Percentiles rank a stretch among this genome's conserved stretches.
These are phyloP conservation scores for Diogma glabrata DNA, from an alignment of 2,888 invertebrate species.

Conservation along the genomic window DNA sequence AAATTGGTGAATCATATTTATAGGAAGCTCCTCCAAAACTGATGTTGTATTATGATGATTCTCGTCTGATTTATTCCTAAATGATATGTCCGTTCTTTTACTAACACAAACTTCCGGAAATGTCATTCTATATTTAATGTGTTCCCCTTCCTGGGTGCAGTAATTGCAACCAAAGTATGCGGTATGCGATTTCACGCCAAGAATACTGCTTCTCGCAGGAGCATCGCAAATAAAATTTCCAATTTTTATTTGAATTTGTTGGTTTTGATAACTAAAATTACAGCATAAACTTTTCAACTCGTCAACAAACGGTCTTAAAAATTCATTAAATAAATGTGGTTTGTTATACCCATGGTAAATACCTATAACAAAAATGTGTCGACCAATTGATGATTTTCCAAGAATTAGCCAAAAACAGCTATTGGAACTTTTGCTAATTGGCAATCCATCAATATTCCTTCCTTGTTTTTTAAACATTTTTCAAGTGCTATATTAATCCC, in stretches of 20 bases:
- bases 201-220: not conserved
- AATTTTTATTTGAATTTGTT: not conserved
- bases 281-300: not conserved
- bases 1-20: conserved; percentile 17
- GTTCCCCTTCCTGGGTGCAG: conserved; percentile 15
- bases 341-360: not conserved
- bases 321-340: not conserved
- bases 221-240: not conserved
- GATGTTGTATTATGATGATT: conserved; percentile 19
- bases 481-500: not conserved
- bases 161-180: conserved; percentile 14
- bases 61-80: conserved; percentile 14
- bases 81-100: conserved; percentile 9
- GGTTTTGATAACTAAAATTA: not conserved
- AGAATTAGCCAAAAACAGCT: conserved; percentile 2
- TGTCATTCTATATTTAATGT: conserved; percentile 14
- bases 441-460: conserved; percentile 4
- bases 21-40: conserved; percentile 16
- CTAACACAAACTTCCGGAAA: conserved; percentile 10
- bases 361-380: not conserved
- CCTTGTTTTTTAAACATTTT: not conserved
- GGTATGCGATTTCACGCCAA: conserved; percentile 11
- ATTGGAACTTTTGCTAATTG: not conserved
- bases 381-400: not conserved
- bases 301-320: not conserved